These are phyloP conservation scores for Pediacus dermestoides DNA, from an alignment of 2,888 invertebrate genomes.

Conservation along the genomic window DNA sequence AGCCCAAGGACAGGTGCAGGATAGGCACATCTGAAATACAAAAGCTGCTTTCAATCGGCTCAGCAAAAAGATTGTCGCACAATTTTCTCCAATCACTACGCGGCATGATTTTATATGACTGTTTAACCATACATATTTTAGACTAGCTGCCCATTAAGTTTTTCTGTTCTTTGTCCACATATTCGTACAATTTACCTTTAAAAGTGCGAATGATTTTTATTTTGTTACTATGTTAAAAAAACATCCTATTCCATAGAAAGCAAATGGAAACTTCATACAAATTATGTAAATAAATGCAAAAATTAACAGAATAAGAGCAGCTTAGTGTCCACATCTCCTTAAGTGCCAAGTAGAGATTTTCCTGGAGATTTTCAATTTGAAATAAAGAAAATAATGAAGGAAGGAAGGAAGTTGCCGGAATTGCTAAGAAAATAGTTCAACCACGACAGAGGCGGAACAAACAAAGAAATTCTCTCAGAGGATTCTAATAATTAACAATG, in stretches of 20 bases:
- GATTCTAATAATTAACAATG: constrained; percentile 29
- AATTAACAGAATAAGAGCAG: too few species aligned
- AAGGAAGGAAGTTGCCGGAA: constrained; percentile 13
- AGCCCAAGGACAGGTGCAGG: constrained; percentile 65
- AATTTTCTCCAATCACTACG: constrained; percentile 32
- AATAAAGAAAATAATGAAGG: constrained; percentile 13
- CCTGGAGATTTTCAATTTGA: constrained; percentile 9
- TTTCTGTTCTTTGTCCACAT: too few species aligned
- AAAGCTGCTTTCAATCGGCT: constrained; percentile 38
- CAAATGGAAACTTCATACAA: too few species aligned
- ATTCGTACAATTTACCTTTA: too few species aligned
- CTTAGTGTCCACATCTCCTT: too few species aligned
- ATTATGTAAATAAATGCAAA: too few species aligned
- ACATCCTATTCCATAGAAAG: too few species aligned
- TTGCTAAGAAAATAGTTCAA: constrained; percentile 15
- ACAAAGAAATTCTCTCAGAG: constrained; percentile 22
- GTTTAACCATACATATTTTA: constrained; percentile 40
- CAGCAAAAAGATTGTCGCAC: constrained; percentile 29
- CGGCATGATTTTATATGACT: constrained; percentile 40
- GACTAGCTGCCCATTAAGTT: too few species aligned
- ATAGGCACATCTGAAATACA: constrained; percentile 63
- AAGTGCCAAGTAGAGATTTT: too few species aligned
- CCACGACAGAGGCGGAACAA: constrained; percentile 21
- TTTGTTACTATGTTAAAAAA: too few species aligned
- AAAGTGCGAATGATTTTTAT: too few species aligned